Evolutionary conservation across 2,797 vertebrate species (phyloP), one percentile per base, ranked within the genome.

Genomic region (Vultur gryphus): DNA sequence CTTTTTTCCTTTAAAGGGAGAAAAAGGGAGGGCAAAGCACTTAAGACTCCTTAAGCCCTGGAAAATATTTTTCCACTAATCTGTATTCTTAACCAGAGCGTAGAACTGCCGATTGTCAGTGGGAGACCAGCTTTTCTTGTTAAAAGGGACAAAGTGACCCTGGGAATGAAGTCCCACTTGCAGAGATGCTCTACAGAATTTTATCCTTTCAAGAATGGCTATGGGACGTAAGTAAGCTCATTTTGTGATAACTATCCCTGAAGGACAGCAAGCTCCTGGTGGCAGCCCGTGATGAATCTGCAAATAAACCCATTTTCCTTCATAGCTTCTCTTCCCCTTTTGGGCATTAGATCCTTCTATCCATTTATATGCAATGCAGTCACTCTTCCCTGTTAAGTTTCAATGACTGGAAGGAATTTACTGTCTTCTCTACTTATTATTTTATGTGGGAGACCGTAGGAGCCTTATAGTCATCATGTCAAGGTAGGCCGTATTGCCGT

Each of bases 391-490:
- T 69, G 69, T 16, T 19, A n/a, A 2, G 7, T 9, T 70, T 7
- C 21, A 37, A 2, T 26, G 49, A 13, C 77, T 86, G 84, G 44
- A 18, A 65, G 58, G 73, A 87, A 59, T 62, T 72, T 21, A 4
- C 9, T 28, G 14, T 3, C 64, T 81, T 70, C 39, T 33, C 8
- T 15, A 9, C 2, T 48, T 21, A 0, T 3, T 26, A 6, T 35
- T 71, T 55, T 2, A 3, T 3, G 39, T 19, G 19, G 59, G 62
- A 19, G 54, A 18, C 11, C 4, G 1, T 3, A 24, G 41, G 62
- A 90, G 16, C 49, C 44, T 51, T 7, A 0, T 2, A 5, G 52
- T 25, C 1, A 0, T 44, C 16, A 0, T 4, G 31, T n/a, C 54
- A 13, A 35, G 55, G 24, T 29, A 29, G 33, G 6, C 29, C 9